Percentiles rank a stretch among this genome's conserved stretches.
phyloP scores from a whole-genome alignment of 2,113 vertebrate genomes.

The Macrotus californicus region DNA sequence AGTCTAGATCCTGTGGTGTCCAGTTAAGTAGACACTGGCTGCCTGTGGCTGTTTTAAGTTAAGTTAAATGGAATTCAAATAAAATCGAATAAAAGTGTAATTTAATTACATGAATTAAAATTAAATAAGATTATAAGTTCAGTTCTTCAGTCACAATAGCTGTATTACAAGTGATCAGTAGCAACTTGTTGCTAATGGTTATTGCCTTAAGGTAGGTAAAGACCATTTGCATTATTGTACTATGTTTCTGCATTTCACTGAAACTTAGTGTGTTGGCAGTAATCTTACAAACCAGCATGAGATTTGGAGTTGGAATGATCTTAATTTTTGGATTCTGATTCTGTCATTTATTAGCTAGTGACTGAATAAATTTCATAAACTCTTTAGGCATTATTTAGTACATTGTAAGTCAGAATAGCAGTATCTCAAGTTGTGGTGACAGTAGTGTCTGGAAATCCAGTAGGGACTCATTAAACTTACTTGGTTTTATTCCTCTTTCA shows the following conservation, averaged over 20 bases:
- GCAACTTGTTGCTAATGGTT: neutral
- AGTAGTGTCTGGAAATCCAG: neutral
- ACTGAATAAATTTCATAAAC: neutral
- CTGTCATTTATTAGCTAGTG: neutral
- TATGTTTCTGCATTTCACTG: neutral
- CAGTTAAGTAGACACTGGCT: neutral
- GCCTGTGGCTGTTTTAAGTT: neutral
- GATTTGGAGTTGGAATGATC: neutral
- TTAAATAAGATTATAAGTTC: neutral
- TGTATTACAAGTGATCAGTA: neutral
- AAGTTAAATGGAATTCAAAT: neutral
- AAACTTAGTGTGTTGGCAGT: neutral
- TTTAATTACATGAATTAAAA: slow-evolving; percentile 5
- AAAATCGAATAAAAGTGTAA: neutral
- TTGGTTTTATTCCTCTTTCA: neutral
- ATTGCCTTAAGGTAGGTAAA: neutral
- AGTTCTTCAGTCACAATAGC: neutral
- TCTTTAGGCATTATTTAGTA: neutral
- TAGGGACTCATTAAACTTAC: neutral
- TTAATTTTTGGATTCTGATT: slow-evolving; percentile 23
- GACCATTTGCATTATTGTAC: neutral
- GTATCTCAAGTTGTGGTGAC: neutral
- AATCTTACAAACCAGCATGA: neutral
- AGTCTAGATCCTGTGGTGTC: neutral
- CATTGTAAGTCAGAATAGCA: neutral